A percentile compares a stretch with the other conserved stretches of the same genome.
Evolutionary conservation across 2,797 vertebrate species (phyloP).

Genomic region (Gymnodraco acuticeps): DNA sequence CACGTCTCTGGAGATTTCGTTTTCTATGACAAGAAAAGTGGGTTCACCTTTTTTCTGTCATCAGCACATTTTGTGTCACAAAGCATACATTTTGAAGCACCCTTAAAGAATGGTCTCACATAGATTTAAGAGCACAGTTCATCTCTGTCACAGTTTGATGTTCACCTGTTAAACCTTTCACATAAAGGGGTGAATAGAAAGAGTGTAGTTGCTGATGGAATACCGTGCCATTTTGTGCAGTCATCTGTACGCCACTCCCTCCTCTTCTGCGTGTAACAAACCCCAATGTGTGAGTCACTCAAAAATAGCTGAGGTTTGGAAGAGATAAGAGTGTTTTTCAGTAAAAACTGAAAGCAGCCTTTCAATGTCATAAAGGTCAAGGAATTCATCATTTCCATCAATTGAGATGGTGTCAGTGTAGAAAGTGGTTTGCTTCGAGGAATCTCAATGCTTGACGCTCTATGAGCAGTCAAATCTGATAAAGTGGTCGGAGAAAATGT

Average conservation of each 20-base stretch:
- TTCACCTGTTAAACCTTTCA: conserved; percentile 4
- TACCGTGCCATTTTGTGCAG: background rate
- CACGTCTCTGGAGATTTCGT: background rate
- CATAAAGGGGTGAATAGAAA: conserved; percentile 9
- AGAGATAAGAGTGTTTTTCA: conserved; percentile 18
- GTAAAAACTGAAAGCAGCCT: conserved; percentile 26
- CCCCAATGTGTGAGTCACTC: conserved; percentile 9
- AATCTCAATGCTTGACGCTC: conserved; percentile 11
- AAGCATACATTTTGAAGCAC: background rate
- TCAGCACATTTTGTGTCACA: conserved; percentile 46
- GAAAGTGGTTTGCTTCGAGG: conserved; percentile 5
- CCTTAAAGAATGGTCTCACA: conserved; percentile 1
- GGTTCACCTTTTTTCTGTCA: conserved; percentile 12
- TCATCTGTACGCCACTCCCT: background rate
- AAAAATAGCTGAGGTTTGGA: conserved; percentile 7
- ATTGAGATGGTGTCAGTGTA: conserved; percentile 18
- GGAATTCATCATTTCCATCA: conserved; percentile 57
- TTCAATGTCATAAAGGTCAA: conserved; percentile 54
- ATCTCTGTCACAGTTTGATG: conserved; percentile 9
- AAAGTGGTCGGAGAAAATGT: conserved; percentile 3
- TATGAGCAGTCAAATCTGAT: conserved; percentile 26
- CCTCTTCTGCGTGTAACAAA: background rate
- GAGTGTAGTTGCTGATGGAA: conserved; percentile 4
- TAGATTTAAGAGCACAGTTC: conserved; percentile 18
- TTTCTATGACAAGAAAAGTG: conserved; percentile 8